These are phyloP conservation scores for Ladona fulva DNA, from an alignment of 1,140 invertebrate genomes.

Conservation along the genomic window DNA sequence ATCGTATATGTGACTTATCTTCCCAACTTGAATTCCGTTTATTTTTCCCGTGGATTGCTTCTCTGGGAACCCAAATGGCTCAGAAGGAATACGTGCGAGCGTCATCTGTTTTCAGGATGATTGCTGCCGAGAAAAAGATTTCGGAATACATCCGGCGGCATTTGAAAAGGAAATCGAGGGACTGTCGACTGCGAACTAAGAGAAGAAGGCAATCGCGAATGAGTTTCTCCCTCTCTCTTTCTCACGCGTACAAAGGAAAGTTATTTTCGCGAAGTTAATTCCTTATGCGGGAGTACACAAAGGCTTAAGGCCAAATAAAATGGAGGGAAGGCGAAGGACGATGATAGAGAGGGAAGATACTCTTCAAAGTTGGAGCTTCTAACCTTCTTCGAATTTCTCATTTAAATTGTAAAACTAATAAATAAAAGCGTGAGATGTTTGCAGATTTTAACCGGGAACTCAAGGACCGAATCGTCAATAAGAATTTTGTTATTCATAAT, in stretches of 20 bases:
- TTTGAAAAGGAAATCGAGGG: background rate
- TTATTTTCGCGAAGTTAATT: background rate
- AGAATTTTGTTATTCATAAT: too few relatives aligned
- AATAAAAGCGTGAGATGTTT: background rate
- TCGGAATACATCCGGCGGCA: background rate
- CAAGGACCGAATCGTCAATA: too few relatives aligned
- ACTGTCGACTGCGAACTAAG: background rate
- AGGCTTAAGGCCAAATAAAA: background rate
- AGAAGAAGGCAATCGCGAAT: background rate
- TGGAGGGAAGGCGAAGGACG: background rate
- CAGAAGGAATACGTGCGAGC: background rate
- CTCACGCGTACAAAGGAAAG: background rate
- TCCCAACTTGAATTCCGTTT: too few relatives aligned
- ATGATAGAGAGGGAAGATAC: background rate
- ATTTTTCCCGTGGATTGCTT: too few relatives aligned
- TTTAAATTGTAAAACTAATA: background rate
- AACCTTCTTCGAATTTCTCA: background rate
- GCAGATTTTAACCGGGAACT: background rate
- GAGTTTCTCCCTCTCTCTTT: background rate
- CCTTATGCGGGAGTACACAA: background rate
- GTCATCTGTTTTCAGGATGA: background rate
- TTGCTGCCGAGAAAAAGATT: background rate
- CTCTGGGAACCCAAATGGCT: too few relatives aligned
- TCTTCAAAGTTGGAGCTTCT: background rate
- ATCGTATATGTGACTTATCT: too few relatives aligned